phyloP scores from a whole-genome alignment of 2,113 vertebrate species.

The Malurus alboscapulatus region DNA sequence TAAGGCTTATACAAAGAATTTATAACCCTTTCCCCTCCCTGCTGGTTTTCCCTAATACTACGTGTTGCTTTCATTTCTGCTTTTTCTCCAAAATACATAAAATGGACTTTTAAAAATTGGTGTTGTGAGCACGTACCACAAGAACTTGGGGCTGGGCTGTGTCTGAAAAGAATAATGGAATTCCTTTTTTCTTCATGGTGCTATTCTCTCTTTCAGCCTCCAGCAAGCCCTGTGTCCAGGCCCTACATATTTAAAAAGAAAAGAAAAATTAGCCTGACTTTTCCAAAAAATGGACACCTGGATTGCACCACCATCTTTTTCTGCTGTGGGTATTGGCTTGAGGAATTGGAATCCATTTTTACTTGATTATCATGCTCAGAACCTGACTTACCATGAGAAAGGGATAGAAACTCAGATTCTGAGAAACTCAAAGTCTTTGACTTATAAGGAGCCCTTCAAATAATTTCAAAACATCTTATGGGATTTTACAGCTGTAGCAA shows the following conservation, averaged over 20 bases:
- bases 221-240: background rate
- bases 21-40: background rate
- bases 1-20: background rate
- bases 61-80: background rate
- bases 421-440: background rate
- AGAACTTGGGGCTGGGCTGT: background rate
- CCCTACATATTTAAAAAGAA: background rate
- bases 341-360: background rate
- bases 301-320: fast-evolving
- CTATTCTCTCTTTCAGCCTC: background rate
- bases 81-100: background rate
- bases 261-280: background rate
- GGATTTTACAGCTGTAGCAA: background rate
- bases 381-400: background rate
- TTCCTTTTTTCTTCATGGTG: background rate
- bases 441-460: background rate
- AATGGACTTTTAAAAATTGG: background rate
- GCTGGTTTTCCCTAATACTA: background rate
- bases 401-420: background rate
- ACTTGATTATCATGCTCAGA: background rate
- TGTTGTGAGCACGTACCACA: background rate
- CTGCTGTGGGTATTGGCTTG: background rate
- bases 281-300: background rate
- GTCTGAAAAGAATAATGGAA: background rate
- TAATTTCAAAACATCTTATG: background rate